Percentiles rank a stretch among this genome's conserved stretches.
Evolutionary conservation across 2,888 invertebrate species (phyloP).

Genomic region (Coremacera marginata): DNA sequence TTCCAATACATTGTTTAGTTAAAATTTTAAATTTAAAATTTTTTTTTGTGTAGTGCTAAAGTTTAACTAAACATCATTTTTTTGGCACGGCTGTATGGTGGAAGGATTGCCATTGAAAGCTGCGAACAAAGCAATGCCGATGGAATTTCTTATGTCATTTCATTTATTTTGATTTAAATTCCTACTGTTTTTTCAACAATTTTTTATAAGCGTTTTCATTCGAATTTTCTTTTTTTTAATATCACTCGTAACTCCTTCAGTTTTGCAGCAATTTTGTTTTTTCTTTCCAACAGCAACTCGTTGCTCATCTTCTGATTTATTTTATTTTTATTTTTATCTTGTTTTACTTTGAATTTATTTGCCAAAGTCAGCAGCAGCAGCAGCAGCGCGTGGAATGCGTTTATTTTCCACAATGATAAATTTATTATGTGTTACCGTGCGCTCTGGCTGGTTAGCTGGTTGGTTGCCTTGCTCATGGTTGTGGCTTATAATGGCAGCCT

Average conservation of each 20-base stretch:
- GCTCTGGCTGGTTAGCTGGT: neutral
- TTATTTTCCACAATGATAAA: conserved; percentile 40
- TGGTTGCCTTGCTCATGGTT: neutral
- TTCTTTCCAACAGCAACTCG: neutral
- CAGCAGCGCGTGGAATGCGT: conserved; percentile 25
- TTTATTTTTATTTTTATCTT: neutral
- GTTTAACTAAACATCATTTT: too few species aligned
- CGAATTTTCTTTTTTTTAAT: neutral
- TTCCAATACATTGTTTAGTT: too few species aligned
- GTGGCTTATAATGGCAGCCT: conserved; percentile 9
- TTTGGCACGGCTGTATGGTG: too few species aligned
- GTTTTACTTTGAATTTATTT: conserved; percentile 24
- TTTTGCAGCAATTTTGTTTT: neutral
- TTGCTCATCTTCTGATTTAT: neutral
- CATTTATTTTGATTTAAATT: conserved; percentile 33
- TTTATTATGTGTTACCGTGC: conserved; percentile 42
- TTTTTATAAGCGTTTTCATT: neutral
- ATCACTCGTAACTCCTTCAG: neutral
- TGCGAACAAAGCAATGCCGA: neutral
- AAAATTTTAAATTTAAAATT: too few species aligned
- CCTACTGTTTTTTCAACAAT: neutral
- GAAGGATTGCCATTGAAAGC: neutral
- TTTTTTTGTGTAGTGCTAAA: too few species aligned
- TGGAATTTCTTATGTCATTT: conserved; percentile 13
- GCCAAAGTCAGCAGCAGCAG: conserved; percentile 6